Base-by-base conservation (phyloP, 2,888 invertebrate genomes). In the Biston betularia region DNA sequence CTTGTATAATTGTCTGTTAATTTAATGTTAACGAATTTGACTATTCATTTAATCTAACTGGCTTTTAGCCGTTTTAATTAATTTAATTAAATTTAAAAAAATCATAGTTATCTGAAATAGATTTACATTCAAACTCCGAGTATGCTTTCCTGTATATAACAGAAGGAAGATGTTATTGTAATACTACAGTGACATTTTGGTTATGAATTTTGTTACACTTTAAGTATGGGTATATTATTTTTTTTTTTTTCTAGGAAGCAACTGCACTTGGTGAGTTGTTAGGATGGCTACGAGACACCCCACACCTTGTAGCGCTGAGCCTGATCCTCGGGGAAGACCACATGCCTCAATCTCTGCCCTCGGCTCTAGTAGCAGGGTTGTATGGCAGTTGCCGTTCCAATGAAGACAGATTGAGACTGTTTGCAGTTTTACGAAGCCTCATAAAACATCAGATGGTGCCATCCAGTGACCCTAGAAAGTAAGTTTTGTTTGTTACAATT, bases 221-320 rank as follows among this genome's bases (percentile, higher is more conserved):
- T n/a, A 0, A 12, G 6, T 45, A 45, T 8, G 45, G 5, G 8
- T 14, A 11, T 50, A 34, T 35, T 4, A 11, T 50, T 12, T 8
- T 12, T 34, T 8, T n/a, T 8, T n/a, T 6, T 14, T 45, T 56
- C 24, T 77, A 94, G 94, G 94, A 94, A 74, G 93, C 88, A 12
- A 78, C 84, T 70, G 89, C 92, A 0, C 77, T 94, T 3, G 92
- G 90, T 5, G 94, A 94, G 71, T 84, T 94, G 0, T 79, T 94
- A 66, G 93, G 91, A 83, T 93, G 93, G 89, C 88, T 94, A 4
- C 87, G 93, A 15, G 91, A 91, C 42, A 91, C 90, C 0, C 94
- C 94, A 0, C 92, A 91, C 71, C 81, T 94, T 10, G 90, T 93
- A n/a, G 84, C 93, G 0, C 80, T 93, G 5, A 92, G 92, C 73